Evolutionary conservation across 2,888 invertebrate species (phyloP).

Genomic region (Clostera curtula): DNA sequence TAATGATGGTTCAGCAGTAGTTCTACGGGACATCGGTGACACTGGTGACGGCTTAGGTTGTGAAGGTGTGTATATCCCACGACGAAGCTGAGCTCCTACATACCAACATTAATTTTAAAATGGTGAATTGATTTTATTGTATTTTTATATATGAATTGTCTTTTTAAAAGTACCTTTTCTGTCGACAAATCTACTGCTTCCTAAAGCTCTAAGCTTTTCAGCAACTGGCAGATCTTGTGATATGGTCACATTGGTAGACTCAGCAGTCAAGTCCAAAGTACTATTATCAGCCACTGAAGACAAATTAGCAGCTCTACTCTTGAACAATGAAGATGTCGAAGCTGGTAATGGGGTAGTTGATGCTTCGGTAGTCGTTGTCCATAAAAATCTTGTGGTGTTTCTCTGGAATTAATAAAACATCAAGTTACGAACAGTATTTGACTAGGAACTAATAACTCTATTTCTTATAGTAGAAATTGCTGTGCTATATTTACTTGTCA

Average conservation of each 20-base stretch:
- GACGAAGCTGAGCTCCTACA: slow-evolving; percentile 50
- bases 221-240: slow-evolving; percentile 60
- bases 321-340: slow-evolving; percentile 11
- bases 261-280: slow-evolving; percentile 44
- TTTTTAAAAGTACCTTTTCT: slow-evolving; percentile 69
- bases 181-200: slow-evolving; percentile 59
- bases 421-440: neutral
- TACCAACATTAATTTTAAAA: too few species aligned
- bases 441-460: neutral
- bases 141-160: too few species aligned
- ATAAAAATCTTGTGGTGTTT: slow-evolving; percentile 22
- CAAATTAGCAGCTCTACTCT: slow-evolving; percentile 15
- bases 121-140: too few species aligned
- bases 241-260: slow-evolving; percentile 54
- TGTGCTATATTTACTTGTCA: too few species aligned
- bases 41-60: slow-evolving; percentile 31
- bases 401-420: slow-evolving; percentile 28
- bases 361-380: slow-evolving; percentile 22
- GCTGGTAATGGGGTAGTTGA: neutral
- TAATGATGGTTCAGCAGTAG: slow-evolving; percentile 41
- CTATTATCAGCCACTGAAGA: slow-evolving; percentile 32
- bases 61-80: slow-evolving; percentile 50
- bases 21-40: slow-evolving; percentile 33
- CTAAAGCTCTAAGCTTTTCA: slow-evolving; percentile 55
- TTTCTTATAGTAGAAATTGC: too few species aligned